A percentile compares a stretch with the other conserved stretches of the same genome.
Evolutionary conservation across 2,888 invertebrate species (phyloP).

Genomic region (Frankliniella intonsa): DNA sequence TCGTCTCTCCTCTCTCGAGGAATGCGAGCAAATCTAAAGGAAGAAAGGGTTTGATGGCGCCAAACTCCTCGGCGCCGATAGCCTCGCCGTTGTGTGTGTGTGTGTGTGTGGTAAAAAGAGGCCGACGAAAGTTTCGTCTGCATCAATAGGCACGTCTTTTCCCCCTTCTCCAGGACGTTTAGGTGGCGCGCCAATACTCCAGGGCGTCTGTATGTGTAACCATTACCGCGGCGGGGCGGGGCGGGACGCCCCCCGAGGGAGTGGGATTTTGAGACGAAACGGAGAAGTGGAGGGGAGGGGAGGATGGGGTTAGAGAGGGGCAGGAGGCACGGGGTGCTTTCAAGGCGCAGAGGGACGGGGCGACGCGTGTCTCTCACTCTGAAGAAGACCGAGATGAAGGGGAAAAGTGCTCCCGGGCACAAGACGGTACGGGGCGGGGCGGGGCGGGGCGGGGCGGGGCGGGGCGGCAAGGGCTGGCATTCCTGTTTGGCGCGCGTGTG

Average conservation of each 20-base stretch:
- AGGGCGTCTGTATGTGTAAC: not conserved
- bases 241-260: not conserved
- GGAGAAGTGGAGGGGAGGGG: not conserved
- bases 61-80: too few species aligned
- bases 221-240: not conserved
- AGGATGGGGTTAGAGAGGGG: not conserved
- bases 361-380: not conserved
- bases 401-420: not conserved
- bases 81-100: not conserved
- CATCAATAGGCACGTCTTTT: constrained; percentile 7
- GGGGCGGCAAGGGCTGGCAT: not conserved
- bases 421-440: not conserved
- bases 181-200: not conserved
- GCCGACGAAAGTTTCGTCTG: not conserved
- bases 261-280: not conserved
- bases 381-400: not conserved
- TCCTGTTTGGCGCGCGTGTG: too few species aligned
- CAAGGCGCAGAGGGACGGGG: not conserved
- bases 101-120: not conserved
- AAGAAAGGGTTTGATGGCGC: too few species aligned
- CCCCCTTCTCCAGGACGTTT: not conserved
- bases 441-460: not conserved
- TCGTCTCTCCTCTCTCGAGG: too few species aligned
- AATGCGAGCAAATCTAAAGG: too few species aligned
- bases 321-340: not conserved